Evolutionary conservation across 2,888 invertebrate genomes (phyloP).

Genomic region (Dicranocentrus wangi): DNA sequence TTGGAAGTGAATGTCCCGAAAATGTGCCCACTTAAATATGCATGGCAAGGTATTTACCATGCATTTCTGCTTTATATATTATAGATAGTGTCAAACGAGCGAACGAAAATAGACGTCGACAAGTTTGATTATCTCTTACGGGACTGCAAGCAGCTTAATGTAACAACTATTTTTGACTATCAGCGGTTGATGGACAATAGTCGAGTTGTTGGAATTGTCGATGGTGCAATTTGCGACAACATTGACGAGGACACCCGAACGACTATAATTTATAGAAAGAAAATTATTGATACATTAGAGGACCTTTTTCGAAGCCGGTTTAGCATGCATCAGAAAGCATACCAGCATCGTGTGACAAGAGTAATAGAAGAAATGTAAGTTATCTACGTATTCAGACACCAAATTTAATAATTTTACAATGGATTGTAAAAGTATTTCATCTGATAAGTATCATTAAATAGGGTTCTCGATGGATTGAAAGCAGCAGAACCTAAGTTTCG

Average conservation of each 20-base stretch:
- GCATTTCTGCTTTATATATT: too few relatives aligned
- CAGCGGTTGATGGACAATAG: slow-evolving; percentile 75
- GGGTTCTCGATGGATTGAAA: slow-evolving; percentile 66
- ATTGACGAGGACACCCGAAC: slow-evolving; percentile 56
- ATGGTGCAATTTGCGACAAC: slow-evolving; percentile 70
- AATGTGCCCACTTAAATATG: too few relatives aligned
- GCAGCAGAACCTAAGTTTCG: slow-evolving; percentile 68
- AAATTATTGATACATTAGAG: slow-evolving; percentile 76
- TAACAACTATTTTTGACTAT: slow-evolving; percentile 76
- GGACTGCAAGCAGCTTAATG: slow-evolving; percentile 77
- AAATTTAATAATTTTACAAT: too few relatives aligned
- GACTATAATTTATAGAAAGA: slow-evolving; percentile 76
- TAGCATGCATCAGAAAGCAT: slow-evolving; percentile 76
- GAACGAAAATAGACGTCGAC: slow-evolving; percentile 80
- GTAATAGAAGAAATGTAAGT: slow-evolving; percentile 77
- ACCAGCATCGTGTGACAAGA: slow-evolving; percentile 76
- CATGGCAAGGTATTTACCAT: too few relatives aligned
- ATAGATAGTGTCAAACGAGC: slow-evolving; percentile 79
- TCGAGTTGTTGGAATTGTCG: slow-evolving; percentile 74
- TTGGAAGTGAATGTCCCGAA: too few relatives aligned
- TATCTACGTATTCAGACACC: too few relatives aligned
- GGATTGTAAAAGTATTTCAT: too few relatives aligned
- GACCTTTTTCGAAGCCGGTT: slow-evolving; percentile 77
- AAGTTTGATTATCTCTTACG: slow-evolving; percentile 82
- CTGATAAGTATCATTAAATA: too few relatives aligned